Evolutionary conservation across 2,797 vertebrate genomes (phyloP), one percentile per base, ranked within the genome.

Genomic region (Myotis daubentonii): DNA sequence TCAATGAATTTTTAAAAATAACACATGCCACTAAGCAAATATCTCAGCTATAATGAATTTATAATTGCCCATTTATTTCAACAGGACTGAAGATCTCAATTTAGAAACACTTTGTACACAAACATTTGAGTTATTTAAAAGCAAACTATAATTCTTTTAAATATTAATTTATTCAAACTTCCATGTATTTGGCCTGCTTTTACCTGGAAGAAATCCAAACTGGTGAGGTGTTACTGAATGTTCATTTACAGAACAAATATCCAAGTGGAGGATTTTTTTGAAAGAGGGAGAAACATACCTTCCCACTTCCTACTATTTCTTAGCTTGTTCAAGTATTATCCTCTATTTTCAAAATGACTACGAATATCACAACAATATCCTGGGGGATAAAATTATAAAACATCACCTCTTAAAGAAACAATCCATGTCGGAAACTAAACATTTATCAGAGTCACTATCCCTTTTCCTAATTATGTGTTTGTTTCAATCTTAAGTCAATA

Each of bases 131-230:
- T 94, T 89, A 86, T 70, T 95, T 93, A 89, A 92, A 91, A 79
- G 44, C 72, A 91, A 88, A 93, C 82, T 87, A 89, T 11, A 62
- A 41, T 80, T 95, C 87, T 92, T 96, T 88, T 94, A 10, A 93
- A 80, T 95, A 90, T 86, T 97, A 92, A 95, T 93, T 92, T 91
- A 94, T 78, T 93, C 75, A 95, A 55, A 82, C 30, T 95, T 80
- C 55, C 82, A 88, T 95, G 47, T 86, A 92, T 86, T 93, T 93
- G 90, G 74, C 19, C 36, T 88, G 47, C 53, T 92, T 76, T 92
- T 76, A 60, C 70, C 74, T 96, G 82, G 88, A 96, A 83, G n/a
- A 94, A 92, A 74, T 92, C 89, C 93, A 97, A 87, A 84, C 49
- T 92, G 51, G 62, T 78, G 62, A 93, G 57, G 38, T 87, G 80